Conservation (phyloP, 2,888 invertebrate species). For the Lepeophtheirus nordmannii region DNA sequence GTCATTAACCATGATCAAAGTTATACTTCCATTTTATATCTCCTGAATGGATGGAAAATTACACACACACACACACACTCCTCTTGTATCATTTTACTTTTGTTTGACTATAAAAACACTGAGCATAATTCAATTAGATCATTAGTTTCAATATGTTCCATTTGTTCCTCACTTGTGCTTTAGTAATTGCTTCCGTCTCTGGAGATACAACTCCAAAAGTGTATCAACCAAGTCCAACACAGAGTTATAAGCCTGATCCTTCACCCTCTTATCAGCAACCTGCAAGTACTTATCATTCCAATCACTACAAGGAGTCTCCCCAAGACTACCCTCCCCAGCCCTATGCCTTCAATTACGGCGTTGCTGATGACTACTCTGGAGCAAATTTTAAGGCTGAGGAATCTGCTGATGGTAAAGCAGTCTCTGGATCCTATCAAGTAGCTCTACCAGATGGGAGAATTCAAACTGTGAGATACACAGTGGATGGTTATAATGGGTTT, state of each 20-base stretch:
- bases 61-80: no score
- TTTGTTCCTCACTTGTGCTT: neutral
- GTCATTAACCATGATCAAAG: no score
- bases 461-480: constrained; percentile 14
- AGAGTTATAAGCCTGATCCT: neutral
- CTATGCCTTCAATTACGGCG: constrained; percentile 8
- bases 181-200: neutral
- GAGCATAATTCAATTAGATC: no score
- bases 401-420: constrained; percentile 10
- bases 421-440: constrained; percentile 9
- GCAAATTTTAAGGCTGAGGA: constrained; percentile 8
- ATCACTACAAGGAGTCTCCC: neutral
- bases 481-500: constrained; percentile 16
- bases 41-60: no score
- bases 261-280: neutral
- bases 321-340: neutral
- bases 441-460: constrained; percentile 9
- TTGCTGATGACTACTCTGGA: constrained; percentile 3
- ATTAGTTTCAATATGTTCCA: neutral
- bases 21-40: no score
- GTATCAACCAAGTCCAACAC: neutral
- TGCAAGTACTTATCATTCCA: neutral
- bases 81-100: no score
- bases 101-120: no score
- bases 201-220: neutral